Evolutionary conservation across 2,113 vertebrate genomes (phyloP).

Genomic region (Hippoglossus stenolepis): DNA sequence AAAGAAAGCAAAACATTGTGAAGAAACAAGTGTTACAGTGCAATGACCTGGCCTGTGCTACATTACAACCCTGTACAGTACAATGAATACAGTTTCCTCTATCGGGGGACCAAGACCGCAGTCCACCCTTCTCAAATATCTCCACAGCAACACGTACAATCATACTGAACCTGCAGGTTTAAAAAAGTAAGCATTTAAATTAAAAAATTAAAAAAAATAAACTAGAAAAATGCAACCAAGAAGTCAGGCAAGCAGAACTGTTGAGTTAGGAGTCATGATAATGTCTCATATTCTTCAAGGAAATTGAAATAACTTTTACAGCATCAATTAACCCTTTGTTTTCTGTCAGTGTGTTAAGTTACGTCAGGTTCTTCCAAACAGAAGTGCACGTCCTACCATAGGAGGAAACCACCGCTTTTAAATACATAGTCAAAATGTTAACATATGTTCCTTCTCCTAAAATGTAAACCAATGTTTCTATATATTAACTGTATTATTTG

Average conservation of each 20-base stretch:
- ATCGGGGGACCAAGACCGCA: slow-evolving; percentile 7
- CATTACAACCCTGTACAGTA: slow-evolving; percentile 66
- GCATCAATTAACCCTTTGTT: slow-evolving; percentile 54
- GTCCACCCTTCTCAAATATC: slow-evolving; percentile 18
- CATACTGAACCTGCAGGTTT: slow-evolving; percentile 27
- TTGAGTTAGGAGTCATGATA: slow-evolving; percentile 60
- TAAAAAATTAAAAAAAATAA: slow-evolving; percentile 33
- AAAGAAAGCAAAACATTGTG: slow-evolving; percentile 16
- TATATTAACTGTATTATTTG: slow-evolving; percentile 56
- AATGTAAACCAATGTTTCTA: slow-evolving; percentile 47
- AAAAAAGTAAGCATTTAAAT: slow-evolving; percentile 41
- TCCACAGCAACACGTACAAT: slow-evolving; percentile 27
- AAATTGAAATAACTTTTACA: slow-evolving; percentile 42
- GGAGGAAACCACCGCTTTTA: slow-evolving; percentile 94
- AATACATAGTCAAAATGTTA: slow-evolving; percentile 62
- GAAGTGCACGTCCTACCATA: slow-evolving; percentile 96
- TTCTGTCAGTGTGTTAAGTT: slow-evolving; percentile 51
- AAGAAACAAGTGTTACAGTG: slow-evolving; percentile 32
- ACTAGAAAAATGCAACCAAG: slow-evolving; percentile 56
- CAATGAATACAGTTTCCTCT: slow-evolving; percentile 33
- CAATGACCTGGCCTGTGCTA: slow-evolving; percentile 65
- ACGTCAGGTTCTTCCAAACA: slow-evolving; percentile 74
- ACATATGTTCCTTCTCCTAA: slow-evolving; percentile 36
- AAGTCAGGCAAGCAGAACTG: slow-evolving; percentile 65
- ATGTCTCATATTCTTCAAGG: slow-evolving; percentile 55